Base-by-base conservation (phyloP, 2,113 vertebrate species). In the Gnathonemus echidnorhynchus region DNA sequence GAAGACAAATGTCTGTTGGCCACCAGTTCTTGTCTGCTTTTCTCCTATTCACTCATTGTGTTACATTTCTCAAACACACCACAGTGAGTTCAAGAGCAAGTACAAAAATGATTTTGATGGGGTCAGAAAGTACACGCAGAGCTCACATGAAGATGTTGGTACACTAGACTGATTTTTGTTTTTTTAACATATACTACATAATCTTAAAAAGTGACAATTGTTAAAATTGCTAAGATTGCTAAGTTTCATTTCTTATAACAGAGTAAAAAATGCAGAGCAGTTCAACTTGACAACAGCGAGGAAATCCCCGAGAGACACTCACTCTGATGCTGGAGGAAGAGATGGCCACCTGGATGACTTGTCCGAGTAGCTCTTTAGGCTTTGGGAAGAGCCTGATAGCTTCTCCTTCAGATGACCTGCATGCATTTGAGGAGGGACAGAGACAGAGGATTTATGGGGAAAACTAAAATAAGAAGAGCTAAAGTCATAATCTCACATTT, bases 281-380 rank as follows among this genome's bases (percentile, higher is more conserved):
- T 13, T 27, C 58, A 62, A 9, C 24, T 62, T 66, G 58, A 66
- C n/a, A 31, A 1, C 62, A 66, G 27, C 5, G n/a, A 42, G 24
- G 3, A 48, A 45, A 50, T 10, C 0, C 13, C 58, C n/a, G 52
- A 66, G 1, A 49, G 89, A 49, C 0, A 92, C 97, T 91, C 91
- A 99, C 98, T 95, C 94, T 96, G 84, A 95, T 89, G 7, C 94
- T 96, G 89, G 94, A 94, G 10, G 97, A 95, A 0, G 98, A 97
- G 0, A 96, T 97, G 31, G 98, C 98, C 27, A 97, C 96, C 94
- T 98, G 97, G 91, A 99, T 93, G 90, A 99, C 97, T 70, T 94
- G 96, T 19, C 93, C 92, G 74, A 99, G 93, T 2, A 99, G 96
- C 15, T 96, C 96, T 94, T 98, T 99, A 35, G 98, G 97, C 46